These are phyloP conservation scores for Helicoverpa zea DNA, from an alignment of 1,140 invertebrate genomes.

Conservation along the genomic window DNA sequence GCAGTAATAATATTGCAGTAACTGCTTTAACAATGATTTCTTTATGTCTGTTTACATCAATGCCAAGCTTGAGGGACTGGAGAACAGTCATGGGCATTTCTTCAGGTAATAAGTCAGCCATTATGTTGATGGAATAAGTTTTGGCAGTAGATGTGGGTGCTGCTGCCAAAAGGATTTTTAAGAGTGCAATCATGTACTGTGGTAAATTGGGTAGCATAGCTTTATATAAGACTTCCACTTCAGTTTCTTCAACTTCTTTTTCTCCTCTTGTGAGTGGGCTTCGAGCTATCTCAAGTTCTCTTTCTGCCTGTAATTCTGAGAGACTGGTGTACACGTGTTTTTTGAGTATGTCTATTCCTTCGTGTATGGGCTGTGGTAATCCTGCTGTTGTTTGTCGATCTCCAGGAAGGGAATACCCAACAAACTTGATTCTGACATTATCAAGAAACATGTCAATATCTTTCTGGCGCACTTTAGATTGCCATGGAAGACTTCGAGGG, in stretches of 20 bases:
- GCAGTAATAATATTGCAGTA: conserved; percentile 96
- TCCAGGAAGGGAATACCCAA: conserved; percentile 95
- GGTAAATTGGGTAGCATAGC: conserved; percentile 97
- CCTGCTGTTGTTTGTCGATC: conserved; percentile 96
- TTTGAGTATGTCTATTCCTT: conserved; percentile 96
- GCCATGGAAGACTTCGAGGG: conserved; percentile 94
- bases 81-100: conserved; percentile 98
- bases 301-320: conserved; percentile 93
- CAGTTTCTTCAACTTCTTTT: conserved; percentile 91
- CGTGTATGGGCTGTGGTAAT: conserved; percentile 97
- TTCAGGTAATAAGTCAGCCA: conserved; percentile 98
- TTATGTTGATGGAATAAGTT: conserved; percentile 99
- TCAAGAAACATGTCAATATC: conserved; percentile 97
- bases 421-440: conserved; percentile 97
- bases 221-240: conserved; percentile 96
- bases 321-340: conserved; percentile 95
- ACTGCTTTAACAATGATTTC: conserved; percentile 99
- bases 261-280: conserved; percentile 93
- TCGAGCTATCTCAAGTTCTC: conserved; percentile 93
- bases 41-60: conserved; percentile 99
- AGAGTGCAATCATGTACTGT: conserved; percentile 98
- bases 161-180: conserved; percentile 99
- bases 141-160: conserved; percentile 99
- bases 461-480: conserved; percentile 97
- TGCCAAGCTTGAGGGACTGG: conserved; percentile 98